Evolutionary conservation across 2,797 vertebrate genomes (phyloP).

Genomic region (Neosilurus hyrtlii): DNA sequence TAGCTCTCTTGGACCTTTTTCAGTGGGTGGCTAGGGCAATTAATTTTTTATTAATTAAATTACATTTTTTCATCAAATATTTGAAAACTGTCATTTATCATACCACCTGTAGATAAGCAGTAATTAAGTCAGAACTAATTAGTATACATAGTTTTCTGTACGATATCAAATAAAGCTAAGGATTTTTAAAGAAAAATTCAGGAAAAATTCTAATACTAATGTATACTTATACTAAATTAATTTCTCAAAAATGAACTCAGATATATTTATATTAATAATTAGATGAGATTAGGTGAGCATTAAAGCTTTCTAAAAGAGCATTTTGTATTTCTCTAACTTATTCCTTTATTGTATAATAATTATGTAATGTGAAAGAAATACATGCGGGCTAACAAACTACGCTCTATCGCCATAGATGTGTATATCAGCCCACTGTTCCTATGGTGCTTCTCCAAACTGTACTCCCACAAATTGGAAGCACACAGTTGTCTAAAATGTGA

Average conservation of each 20-base stretch:
- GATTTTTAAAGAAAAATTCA: neutral
- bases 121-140: neutral
- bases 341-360: neutral
- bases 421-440: neutral
- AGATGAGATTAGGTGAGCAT: too few relatives aligned
- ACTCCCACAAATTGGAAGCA: neutral
- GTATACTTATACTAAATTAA: neutral
- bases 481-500: neutral
- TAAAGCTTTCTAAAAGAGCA: too few relatives aligned
- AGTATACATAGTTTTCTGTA: neutral
- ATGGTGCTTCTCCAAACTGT: neutral
- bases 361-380: neutral
- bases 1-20: too few relatives aligned
- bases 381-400: neutral
- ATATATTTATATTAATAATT: neutral
- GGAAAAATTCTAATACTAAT: neutral
- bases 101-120: neutral
- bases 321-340: neutral
- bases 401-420: neutral
- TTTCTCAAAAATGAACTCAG: neutral
- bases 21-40: too few relatives aligned
- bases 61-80: neutral
- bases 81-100: neutral
- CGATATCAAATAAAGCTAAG: neutral
- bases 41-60: too few relatives aligned